Conservation (phyloP, 2,888 invertebrate genomes). For the Zaprionus lineosus region DNA sequence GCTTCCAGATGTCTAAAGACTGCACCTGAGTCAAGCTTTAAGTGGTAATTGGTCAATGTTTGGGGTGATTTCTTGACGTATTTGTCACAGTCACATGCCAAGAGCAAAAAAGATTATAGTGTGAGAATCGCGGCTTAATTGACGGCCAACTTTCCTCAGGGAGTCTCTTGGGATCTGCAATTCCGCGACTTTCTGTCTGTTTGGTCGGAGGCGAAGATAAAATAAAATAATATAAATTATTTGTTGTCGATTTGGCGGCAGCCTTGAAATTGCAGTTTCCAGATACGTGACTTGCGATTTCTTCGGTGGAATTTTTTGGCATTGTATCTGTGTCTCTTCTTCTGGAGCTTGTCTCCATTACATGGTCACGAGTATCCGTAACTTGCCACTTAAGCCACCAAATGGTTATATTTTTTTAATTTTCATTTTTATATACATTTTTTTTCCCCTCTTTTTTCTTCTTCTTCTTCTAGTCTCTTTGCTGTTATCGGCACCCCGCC, state of each 20-base stretch:
- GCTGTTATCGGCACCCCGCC: conserved; percentile 15
- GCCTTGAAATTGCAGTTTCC: conserved; percentile 54
- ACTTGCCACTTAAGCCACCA: conserved; percentile 16
- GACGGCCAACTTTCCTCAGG: conserved; percentile 42
- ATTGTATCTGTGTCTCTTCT: not conserved
- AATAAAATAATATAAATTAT: conserved; percentile 46
- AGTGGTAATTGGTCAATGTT: not conserved
- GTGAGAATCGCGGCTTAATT: conserved; percentile 6
- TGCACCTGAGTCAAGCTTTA: no score
- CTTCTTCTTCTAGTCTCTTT: conserved; percentile 6
- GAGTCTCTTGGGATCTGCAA: conserved; percentile 24
- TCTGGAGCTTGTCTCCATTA: conserved; percentile 36
- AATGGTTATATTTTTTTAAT: not conserved
- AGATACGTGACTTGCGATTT: conserved; percentile 70
- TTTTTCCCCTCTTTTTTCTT: not conserved
- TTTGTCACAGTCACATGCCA: not conserved
- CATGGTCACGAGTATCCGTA: conserved; percentile 38
- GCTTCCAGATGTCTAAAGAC: no score
- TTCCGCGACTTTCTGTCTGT: conserved; percentile 69
- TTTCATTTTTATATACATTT: not conserved
- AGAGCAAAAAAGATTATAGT: conserved; percentile 2
- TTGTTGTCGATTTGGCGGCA: conserved; percentile 66
- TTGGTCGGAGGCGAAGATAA: conserved; percentile 48
- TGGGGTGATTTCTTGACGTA: not conserved
- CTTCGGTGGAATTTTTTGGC: conserved; percentile 57